These are phyloP conservation scores for Conus betulinus DNA, from an alignment of 1,140 invertebrate species.

Conservation along the genomic window DNA sequence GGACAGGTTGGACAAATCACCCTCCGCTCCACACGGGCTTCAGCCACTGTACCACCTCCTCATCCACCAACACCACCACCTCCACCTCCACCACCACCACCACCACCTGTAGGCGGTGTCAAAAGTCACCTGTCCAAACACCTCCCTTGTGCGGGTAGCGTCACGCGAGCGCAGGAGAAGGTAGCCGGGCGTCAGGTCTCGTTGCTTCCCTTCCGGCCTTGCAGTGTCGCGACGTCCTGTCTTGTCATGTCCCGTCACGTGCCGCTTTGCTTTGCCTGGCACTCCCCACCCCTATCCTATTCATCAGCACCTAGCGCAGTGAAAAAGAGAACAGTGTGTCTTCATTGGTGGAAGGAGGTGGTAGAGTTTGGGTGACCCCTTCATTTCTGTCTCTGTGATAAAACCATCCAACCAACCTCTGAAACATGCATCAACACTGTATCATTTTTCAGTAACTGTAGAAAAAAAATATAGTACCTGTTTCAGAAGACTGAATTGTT, in stretches of 20 bases:
- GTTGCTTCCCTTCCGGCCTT: conserved; percentile 39
- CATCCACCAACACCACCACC: conserved; percentile 17
- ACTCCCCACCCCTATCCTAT: neutral
- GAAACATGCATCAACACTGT: neutral
- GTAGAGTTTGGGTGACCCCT: conserved; percentile 7
- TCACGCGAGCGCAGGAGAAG: conserved; percentile 38
- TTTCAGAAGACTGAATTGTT: too few species aligned
- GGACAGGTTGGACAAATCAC: conserved; percentile 62
- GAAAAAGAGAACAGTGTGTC: neutral
- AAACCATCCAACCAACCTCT: neutral
- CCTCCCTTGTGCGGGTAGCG: conserved; percentile 27
- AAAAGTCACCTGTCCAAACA: conserved; percentile 30
- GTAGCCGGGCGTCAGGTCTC: conserved; percentile 31
- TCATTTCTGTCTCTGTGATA: neutral
- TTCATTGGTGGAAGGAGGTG: conserved; percentile 11
- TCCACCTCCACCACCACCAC: conserved; percentile 9
- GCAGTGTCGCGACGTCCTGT: conserved; percentile 34
- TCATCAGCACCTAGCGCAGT: neutral
- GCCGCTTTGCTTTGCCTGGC: conserved; percentile 37
- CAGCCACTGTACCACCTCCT: conserved; percentile 23
- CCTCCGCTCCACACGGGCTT: conserved; percentile 37
- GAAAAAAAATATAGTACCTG: too few species aligned
- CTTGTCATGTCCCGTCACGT: conserved; percentile 30
- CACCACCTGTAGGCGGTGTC: conserved; percentile 21
- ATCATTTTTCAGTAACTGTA: too few species aligned